Conservation (phyloP, 2,888 invertebrate genomes). For the Epiblema foenella region DNA sequence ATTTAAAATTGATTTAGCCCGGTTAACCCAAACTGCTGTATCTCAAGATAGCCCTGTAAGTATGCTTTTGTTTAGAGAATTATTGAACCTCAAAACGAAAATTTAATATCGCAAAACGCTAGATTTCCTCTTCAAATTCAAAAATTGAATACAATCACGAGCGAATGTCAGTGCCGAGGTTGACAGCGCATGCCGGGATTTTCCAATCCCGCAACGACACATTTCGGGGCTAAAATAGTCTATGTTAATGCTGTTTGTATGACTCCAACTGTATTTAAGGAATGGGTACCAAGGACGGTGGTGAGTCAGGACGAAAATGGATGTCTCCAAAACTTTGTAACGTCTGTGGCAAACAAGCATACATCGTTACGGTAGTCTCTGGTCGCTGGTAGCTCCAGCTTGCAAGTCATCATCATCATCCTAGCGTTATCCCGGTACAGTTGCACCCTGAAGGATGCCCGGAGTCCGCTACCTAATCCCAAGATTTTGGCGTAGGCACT, state of each 20-base stretch:
- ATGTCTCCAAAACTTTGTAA: background rate
- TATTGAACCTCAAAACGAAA: background rate
- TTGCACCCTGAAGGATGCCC: no score
- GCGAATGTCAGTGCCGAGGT: background rate
- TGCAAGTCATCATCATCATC: no score
- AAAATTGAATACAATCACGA: background rate
- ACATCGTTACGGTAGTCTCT: no score
- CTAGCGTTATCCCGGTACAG: no score
- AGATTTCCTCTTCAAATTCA: background rate
- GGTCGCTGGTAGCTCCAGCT: no score
- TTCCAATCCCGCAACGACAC: background rate
- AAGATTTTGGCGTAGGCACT: no score
- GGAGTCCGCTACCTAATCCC: no score
- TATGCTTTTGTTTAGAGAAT: background rate
- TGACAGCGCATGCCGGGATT: background rate
- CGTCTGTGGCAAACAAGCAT: no score
- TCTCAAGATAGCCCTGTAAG: no score
- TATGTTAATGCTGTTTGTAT: background rate
- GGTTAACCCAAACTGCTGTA: no score
- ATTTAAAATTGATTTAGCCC: no score
- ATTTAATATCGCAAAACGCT: background rate
- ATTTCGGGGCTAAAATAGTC: background rate
- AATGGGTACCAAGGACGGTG: constrained; percentile 1
- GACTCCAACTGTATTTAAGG: constrained; percentile 2
- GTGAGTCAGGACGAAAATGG: background rate